Conservation (phyloP, 2,888 invertebrate genomes). For the Andrena trimmerana region DNA sequence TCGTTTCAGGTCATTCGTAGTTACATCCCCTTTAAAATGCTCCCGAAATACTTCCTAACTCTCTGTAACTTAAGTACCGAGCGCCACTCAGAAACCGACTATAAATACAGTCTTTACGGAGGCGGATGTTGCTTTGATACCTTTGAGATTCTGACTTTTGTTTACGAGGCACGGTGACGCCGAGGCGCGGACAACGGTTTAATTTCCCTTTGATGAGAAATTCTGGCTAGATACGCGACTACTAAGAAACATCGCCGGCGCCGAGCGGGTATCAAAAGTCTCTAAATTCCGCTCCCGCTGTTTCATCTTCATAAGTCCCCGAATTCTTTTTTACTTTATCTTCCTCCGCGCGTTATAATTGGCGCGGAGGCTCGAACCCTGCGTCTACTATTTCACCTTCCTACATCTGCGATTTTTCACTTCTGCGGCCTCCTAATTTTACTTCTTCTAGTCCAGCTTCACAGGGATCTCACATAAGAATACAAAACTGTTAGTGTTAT, state of each 20-base stretch:
- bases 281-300: constrained; percentile 1
- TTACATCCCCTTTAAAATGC: constrained; percentile 55
- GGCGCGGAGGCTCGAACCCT: not conserved
- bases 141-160: constrained; percentile 58
- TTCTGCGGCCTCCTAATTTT: not conserved
- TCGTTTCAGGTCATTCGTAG: constrained; percentile 36
- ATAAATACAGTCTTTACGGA: constrained; percentile 54
- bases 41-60: constrained; percentile 55
- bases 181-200: constrained; percentile 47
- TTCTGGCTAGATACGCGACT: constrained; percentile 29
- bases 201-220: constrained; percentile 49
- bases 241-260: constrained; percentile 18
- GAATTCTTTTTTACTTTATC: not conserved
- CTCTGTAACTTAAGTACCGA: constrained; percentile 55
- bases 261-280: not conserved
- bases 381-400: not conserved
- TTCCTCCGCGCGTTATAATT: not conserved
- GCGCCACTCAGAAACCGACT: constrained; percentile 56
- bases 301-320: not conserved
- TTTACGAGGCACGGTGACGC: constrained; percentile 49
- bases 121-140: constrained; percentile 58
- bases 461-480: too few species aligned
- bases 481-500: not conserved
- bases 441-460: not conserved
- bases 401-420: not conserved